phyloP scores from a whole-genome alignment of 2,888 invertebrate species.

The Lutraria lutraria region DNA sequence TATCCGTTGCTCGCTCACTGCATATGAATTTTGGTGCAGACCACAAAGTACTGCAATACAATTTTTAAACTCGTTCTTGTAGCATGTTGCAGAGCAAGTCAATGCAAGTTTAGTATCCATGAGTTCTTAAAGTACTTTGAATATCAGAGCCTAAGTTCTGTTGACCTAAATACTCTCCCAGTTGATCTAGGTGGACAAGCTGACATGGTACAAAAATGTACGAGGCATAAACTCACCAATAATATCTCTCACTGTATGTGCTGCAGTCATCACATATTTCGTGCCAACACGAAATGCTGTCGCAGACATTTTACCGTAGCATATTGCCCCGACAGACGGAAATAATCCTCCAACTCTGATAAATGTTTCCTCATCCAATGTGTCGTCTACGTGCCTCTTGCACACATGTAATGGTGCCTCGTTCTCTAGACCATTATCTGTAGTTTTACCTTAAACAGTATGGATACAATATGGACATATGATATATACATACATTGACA shows the following conservation, averaged over 20 bases:
- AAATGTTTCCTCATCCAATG: conserved; percentile 57
- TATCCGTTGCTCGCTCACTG: too few species aligned
- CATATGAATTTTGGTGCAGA: too few species aligned
- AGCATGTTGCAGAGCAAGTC: too few species aligned
- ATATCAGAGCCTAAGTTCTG: too few species aligned
- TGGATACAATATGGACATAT: too few species aligned
- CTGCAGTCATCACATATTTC: conserved; percentile 65
- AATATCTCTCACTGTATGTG: conserved; percentile 65
- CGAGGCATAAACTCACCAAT: conserved; percentile 45
- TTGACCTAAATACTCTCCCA: too few species aligned
- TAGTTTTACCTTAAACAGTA: background rate
- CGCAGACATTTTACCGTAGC: conserved; percentile 48
- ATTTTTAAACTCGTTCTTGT: too few species aligned
- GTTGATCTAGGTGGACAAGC: too few species aligned
- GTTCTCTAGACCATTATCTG: background rate
- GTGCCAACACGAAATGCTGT: conserved; percentile 66
- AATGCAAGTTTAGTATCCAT: too few species aligned
- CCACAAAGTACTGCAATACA: too few species aligned
- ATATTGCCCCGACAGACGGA: conserved; percentile 56
- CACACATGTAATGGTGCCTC: conserved; percentile 55
- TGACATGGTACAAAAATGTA: background rate
- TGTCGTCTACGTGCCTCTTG: conserved; percentile 57
- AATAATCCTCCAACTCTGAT: conserved; percentile 47
- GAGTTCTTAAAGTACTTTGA: too few species aligned
- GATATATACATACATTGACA: too few species aligned